Conservation (phyloP, 2,797 vertebrate species). For the Gymnopithys bicolor region DNA sequence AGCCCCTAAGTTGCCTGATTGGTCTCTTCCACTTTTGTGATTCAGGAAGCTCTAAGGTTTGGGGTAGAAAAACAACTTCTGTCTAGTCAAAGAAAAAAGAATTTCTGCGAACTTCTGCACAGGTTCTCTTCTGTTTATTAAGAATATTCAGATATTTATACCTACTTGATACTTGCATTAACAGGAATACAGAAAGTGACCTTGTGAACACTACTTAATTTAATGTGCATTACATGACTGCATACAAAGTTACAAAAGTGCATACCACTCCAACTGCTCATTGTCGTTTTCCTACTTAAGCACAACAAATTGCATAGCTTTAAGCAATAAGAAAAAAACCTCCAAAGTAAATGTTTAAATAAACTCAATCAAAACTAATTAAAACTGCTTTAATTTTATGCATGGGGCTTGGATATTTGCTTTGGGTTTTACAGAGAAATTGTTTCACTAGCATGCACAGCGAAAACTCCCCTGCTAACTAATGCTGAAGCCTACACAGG, state of each 20-base stretch:
- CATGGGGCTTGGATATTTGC: neutral
- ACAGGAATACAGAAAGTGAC: neutral
- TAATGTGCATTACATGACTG: neutral
- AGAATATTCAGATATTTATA: neutral
- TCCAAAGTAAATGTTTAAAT: neutral
- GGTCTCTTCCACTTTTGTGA: neutral
- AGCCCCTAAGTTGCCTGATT: neutral
- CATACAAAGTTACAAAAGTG: neutral
- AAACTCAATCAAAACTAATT: neutral
- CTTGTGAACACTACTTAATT: neutral
- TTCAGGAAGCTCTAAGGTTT: neutral
- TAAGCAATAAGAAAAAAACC: neutral
- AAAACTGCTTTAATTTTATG: neutral
- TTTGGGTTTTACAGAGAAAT: neutral
- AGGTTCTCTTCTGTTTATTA: neutral
- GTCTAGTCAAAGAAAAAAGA: neutral
- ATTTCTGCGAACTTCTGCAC: neutral
- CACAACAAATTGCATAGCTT: neutral
- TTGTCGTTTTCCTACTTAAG: neutral
- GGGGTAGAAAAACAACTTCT: neutral
- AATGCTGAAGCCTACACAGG: neutral
- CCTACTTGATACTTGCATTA: neutral
- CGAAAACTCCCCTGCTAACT: neutral
- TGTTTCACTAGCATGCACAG: neutral
- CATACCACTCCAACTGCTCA: neutral